phyloP scores from a whole-genome alignment of 2,113 vertebrate genomes.

The Mixornis gularis region DNA sequence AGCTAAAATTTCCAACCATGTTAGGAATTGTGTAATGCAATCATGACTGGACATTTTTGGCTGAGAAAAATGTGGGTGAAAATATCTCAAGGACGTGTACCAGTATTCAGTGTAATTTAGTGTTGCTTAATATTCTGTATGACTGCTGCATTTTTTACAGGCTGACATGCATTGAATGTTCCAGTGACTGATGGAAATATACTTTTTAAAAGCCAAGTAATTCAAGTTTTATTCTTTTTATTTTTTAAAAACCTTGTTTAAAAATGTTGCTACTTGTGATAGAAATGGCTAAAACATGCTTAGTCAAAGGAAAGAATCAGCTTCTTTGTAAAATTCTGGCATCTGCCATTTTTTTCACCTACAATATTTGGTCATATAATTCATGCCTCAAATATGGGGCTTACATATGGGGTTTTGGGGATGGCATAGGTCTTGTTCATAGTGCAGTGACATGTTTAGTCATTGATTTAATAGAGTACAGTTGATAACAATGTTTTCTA shows the following conservation, averaged over 20 bases:
- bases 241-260: not conserved
- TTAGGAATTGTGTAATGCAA: not conserved
- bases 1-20: not conserved
- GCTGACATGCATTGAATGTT: not conserved
- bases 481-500: not conserved
- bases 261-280: not conserved
- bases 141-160: not conserved
- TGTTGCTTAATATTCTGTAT: not conserved
- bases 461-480: not conserved
- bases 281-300: not conserved
- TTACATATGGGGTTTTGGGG: rapidly evolving
- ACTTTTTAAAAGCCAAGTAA: not conserved
- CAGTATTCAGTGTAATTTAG: not conserved
- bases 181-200: not conserved
- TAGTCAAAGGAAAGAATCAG: not conserved
- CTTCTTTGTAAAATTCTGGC: not conserved
- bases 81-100: rapidly evolving
- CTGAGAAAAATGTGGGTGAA: not conserved
- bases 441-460: not conserved
- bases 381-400: not conserved
- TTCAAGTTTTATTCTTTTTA: not conserved
- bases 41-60: not conserved
- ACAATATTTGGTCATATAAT: not conserved
- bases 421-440: not conserved
- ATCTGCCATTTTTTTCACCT: not conserved